Percentiles rank a stretch among this genome's conserved stretches.
Conservation (phyloP, 1,140 invertebrate genomes). For the Ostrea edulis region DNA sequence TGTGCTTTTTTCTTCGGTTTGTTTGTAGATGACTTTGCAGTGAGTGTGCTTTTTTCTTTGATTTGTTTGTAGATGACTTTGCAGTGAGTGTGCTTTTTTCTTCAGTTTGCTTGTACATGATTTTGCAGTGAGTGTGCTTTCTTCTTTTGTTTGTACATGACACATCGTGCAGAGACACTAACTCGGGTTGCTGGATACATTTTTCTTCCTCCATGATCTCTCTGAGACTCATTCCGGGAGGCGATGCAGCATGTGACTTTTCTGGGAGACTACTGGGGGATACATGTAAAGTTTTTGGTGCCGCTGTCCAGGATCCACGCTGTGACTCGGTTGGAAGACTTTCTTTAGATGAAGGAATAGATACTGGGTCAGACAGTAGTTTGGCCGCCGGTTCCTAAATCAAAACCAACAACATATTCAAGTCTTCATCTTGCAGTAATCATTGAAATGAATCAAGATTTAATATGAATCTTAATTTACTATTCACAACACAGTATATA, state of each 20-base stretch:
- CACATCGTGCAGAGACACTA: not conserved
- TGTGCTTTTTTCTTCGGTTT: no score
- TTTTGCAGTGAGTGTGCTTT: no score
- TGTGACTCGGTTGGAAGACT: not conserved
- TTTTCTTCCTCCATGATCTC: slow-evolving; percentile 69
- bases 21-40: no score
- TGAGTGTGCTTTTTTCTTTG: no score
- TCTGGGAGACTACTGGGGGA: not conserved
- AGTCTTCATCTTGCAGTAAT: no score
- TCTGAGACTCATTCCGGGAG: slow-evolving; percentile 57
- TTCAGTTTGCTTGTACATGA: no score
- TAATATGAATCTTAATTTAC: no score
- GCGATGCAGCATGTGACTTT: slow-evolving; percentile 4
- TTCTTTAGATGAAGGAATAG: not conserved
- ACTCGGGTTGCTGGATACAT: not conserved
- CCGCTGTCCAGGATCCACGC: slow-evolving; percentile 2
- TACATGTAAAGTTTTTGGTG: not conserved
- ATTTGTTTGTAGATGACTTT: no score
- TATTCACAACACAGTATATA: no score
- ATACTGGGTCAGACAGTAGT: not conserved
- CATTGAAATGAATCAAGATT: no score
- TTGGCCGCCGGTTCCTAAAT: not conserved
- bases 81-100: no score
- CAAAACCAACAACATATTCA: not conserved
- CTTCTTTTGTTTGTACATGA: no score